Evolutionary conservation across 2,113 vertebrate genomes (phyloP).

Genomic region (Chitala chitala): DNA sequence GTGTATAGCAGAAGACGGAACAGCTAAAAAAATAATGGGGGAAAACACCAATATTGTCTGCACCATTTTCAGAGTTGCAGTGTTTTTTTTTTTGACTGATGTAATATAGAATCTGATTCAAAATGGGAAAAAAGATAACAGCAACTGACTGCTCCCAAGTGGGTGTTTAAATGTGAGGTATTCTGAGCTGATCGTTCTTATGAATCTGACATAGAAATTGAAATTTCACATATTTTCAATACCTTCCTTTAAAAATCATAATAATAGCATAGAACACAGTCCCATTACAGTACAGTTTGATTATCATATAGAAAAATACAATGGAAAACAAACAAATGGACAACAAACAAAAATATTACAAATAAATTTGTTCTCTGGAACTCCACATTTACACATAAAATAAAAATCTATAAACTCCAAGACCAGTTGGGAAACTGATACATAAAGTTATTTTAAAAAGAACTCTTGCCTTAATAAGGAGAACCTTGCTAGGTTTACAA

Average conservation of each 20-base stretch:
- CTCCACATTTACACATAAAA: constrained; percentile 69
- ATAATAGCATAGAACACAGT: constrained; percentile 56
- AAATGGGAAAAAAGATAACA: constrained; percentile 31
- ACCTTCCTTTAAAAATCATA: constrained; percentile 51
- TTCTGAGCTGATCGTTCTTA: constrained; percentile 56
- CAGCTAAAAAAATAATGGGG: constrained; percentile 41
- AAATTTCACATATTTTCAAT: constrained; percentile 60
- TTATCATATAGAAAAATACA: constrained; percentile 57
- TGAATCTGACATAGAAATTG: constrained; percentile 54
- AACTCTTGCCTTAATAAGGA: constrained; percentile 50
- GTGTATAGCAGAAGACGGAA: constrained; percentile 33
- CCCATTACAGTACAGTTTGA: constrained; percentile 63
- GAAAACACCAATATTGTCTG: constrained; percentile 33
- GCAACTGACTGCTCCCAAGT: constrained; percentile 39
- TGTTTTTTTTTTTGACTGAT: constrained; percentile 40
- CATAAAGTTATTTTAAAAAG: constrained; percentile 54
- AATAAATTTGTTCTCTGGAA: constrained; percentile 66
- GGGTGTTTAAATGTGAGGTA: constrained; percentile 61
- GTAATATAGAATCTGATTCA: constrained; percentile 29
- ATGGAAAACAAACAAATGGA: constrained; percentile 54
- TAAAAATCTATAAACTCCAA: constrained; percentile 65
- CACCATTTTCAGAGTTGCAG: constrained; percentile 41
- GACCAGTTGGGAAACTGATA: constrained; percentile 63
- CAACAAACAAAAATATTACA: constrained; percentile 51
- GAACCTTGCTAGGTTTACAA: constrained; percentile 52